Evolutionary conservation across 2,888 invertebrate species (phyloP).

Genomic region (Alloplasta piceator): DNA sequence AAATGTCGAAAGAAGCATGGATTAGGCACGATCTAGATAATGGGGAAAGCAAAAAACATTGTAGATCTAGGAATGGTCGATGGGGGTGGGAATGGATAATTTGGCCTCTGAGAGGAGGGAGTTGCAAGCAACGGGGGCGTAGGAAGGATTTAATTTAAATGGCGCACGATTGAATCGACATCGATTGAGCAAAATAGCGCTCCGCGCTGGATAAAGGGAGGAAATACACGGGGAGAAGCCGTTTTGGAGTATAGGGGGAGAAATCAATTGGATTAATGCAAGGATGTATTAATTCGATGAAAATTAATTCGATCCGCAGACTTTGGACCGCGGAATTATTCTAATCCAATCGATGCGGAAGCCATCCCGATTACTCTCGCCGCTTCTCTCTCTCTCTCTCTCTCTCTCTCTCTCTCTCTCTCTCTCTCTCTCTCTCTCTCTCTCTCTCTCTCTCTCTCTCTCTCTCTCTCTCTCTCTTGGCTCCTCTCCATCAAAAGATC

Average conservation of each 20-base stretch:
- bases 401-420: conserved; percentile 2
- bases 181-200: conserved; percentile 73
- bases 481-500: conserved; percentile 3
- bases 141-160: conserved; percentile 79
- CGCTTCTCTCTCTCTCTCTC: conserved; percentile 13
- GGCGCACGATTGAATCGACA: conserved; percentile 78
- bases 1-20: not conserved
- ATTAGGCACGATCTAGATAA: conserved; percentile 14
- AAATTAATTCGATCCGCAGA: conserved; percentile 80
- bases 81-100: conserved; percentile 58
- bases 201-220: conserved; percentile 63
- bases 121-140: conserved; percentile 36
- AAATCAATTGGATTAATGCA: conserved; percentile 80
- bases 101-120: conserved; percentile 53
- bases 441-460: conserved; percentile 36
- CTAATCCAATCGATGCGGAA: conserved; percentile 74
- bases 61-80: conserved; percentile 33
- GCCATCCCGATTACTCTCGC: conserved; percentile 58
- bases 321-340: conserved; percentile 74
- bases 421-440: conserved; percentile 25
- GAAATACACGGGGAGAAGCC: conserved; percentile 34
- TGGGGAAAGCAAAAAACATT: conserved; percentile 20
- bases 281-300: conserved; percentile 80
- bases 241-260: conserved; percentile 28
- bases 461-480: not conserved